Conservation (phyloP, 2,113 vertebrate species). For the Strix aluco region DNA sequence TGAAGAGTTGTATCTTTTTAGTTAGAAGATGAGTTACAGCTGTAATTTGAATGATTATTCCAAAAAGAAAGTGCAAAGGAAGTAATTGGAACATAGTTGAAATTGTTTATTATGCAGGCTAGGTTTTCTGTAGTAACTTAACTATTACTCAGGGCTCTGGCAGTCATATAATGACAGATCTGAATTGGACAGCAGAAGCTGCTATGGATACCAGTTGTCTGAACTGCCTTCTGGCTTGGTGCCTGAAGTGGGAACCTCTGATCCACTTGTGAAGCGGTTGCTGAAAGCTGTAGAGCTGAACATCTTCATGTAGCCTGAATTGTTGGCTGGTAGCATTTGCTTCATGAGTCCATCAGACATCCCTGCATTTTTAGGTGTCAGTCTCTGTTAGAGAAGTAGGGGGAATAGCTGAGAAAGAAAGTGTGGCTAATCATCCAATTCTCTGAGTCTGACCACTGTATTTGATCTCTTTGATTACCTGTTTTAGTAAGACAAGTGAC, state of each 20-base stretch:
- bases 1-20: not conserved
- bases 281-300: not conserved
- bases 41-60: not conserved
- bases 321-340: not conserved
- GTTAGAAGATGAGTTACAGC: not conserved
- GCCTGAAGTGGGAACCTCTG: accelerated
- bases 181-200: not conserved
- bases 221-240: not conserved
- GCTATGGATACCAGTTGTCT: not conserved
- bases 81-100: not conserved
- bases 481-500: not conserved
- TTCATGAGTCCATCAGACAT: not conserved
- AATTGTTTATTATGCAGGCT: not conserved
- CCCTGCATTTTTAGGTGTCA: not conserved
- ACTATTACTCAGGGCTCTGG: not conserved
- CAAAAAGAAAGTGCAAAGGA: not conserved
- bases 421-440: not conserved
- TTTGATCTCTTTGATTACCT: not conserved
- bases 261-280: not conserved
- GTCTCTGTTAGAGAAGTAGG: not conserved
- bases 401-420: not conserved
- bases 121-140: not conserved
- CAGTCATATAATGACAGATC: not conserved
- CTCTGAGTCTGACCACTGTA: not conserved
- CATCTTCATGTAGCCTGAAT: not conserved